Evolutionary conservation across 1,140 invertebrate genomes (phyloP).

Genomic region (Cardiocondyla obscurior): DNA sequence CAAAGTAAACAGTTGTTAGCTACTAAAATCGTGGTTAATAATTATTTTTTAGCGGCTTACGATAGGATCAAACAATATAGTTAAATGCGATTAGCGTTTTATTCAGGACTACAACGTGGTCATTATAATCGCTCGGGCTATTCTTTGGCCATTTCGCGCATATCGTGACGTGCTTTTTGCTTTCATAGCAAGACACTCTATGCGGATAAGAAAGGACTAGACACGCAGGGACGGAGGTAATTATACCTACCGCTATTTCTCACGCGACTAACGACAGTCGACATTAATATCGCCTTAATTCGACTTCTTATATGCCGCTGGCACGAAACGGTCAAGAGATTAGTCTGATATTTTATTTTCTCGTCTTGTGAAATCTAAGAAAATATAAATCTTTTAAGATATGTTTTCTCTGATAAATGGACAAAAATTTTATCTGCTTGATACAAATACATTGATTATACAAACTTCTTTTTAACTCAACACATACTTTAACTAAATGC

Average conservation of each 20-base stretch:
- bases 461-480: not conserved
- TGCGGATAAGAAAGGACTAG: conserved; percentile 49
- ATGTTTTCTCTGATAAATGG: not conserved
- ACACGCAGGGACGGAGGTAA: conserved; percentile 45
- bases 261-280: conserved; percentile 53
- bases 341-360: not conserved
- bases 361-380: not conserved
- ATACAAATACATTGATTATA: not conserved
- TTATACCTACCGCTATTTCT: conserved; percentile 45
- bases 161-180: conserved; percentile 20
- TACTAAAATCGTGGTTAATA: not conserved
- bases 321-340: conserved; percentile 28
- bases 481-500: no score
- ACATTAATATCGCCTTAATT: conserved; percentile 52
- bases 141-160: not conserved
- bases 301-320: conserved; percentile 24
- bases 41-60: not conserved
- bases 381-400: not conserved
- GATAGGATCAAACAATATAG: not conserved
- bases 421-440: not conserved
- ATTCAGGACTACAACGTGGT: not conserved
- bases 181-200: conserved; percentile 32
- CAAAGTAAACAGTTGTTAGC: conserved; percentile 6
- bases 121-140: conserved; percentile 20
- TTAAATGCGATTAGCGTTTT: not conserved